Percentiles rank a stretch among this genome's conserved stretches.
phyloP scores from a whole-genome alignment of 2,888 invertebrate species.

The Pachymerium ferrugineum region DNA sequence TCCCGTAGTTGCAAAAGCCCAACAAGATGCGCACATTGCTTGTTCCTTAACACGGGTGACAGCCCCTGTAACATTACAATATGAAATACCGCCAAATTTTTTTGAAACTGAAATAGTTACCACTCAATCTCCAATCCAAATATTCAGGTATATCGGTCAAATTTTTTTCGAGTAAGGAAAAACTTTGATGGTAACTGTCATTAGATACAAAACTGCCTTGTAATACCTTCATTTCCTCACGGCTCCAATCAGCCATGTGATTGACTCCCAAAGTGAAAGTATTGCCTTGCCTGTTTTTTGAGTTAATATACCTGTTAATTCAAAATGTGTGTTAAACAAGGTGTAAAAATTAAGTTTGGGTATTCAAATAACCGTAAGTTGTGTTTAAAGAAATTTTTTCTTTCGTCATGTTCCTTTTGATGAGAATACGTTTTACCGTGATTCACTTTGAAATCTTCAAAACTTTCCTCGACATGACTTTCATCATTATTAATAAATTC shows the following conservation, averaged over 20 bases:
- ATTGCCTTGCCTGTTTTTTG: conserved; percentile 68
- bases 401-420: conserved; percentile 60
- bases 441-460: conserved; percentile 64
- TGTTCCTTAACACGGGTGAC: conserved; percentile 95
- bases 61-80: conserved; percentile 56
- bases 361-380: conserved; percentile 61
- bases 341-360: background rate
- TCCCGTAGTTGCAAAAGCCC: conserved; percentile 93
- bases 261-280: conserved; percentile 73
- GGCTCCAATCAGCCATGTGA: conserved; percentile 77
- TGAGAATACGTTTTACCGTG: conserved; percentile 65
- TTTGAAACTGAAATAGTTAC: background rate
- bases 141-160: conserved; percentile 60
- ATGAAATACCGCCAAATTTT: background rate
- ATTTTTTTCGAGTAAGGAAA: conserved; percentile 61
- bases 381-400: conserved; percentile 76
- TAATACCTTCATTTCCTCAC: conserved; percentile 67
- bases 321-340: background rate
- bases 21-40: conserved; percentile 94
- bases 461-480: conserved; percentile 67
- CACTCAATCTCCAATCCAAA: conserved; percentile 84
- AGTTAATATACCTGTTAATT: conserved; percentile 63
- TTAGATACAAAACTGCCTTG: conserved; percentile 57
- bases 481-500: conserved; percentile 73
- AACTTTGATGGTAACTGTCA: conserved; percentile 66